These are phyloP conservation scores for Rallus crepitans DNA, from an alignment of 2,797 vertebrate species.

Conservation along the genomic window DNA sequence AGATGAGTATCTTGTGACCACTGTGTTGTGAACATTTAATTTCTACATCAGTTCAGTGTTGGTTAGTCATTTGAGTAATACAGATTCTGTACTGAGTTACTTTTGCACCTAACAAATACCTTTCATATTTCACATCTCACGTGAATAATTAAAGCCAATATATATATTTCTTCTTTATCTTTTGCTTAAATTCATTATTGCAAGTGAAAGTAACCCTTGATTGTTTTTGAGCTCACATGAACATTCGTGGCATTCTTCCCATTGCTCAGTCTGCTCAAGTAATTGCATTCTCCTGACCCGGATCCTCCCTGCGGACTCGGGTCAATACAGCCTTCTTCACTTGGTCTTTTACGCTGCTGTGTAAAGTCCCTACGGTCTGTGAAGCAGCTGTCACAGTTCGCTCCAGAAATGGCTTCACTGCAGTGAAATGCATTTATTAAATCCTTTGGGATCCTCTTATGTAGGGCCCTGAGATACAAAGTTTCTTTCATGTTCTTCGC, in stretches of 20 bases:
- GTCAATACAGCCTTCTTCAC: background rate
- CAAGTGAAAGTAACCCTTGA: background rate
- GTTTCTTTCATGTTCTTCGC: background rate
- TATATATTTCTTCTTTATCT: background rate
- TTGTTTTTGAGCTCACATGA: background rate
- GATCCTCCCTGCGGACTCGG: conserved; percentile 9
- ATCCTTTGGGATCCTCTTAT: background rate
- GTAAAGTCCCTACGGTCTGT: background rate
- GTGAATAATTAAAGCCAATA: background rate
- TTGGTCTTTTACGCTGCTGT: background rate
- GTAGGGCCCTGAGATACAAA: background rate
- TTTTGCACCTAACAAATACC: background rate
- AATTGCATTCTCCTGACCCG: conserved; percentile 24
- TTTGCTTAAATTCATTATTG: background rate
- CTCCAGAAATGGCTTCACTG: background rate
- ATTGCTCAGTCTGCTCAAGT: background rate
- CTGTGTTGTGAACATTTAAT: background rate
- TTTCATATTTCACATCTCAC: background rate
- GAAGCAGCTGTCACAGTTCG: background rate
- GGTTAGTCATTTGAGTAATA: background rate
- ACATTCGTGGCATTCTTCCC: background rate
- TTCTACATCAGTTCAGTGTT: conserved; percentile 7
- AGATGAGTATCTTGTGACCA: background rate
- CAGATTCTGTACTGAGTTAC: background rate
- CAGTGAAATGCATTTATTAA: background rate